Evolutionary conservation across 2,888 invertebrate genomes (phyloP), one percentile per base, ranked within the genome.

Genomic region (Ischnura elegans): DNA sequence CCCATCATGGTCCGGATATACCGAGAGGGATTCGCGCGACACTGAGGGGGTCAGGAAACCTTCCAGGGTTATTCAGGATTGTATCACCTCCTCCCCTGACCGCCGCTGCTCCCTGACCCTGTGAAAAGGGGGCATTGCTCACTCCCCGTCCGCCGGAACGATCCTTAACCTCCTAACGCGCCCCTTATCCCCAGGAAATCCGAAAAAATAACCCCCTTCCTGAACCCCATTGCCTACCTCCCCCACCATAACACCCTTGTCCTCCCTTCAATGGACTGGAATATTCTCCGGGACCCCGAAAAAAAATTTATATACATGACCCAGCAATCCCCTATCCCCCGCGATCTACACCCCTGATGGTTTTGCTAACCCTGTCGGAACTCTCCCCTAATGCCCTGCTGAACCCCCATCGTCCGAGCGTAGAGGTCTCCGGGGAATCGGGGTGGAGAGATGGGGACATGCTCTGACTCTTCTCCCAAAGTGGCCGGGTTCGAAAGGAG

Each of bases 61-160:
- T 76, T 36, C 76, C n/a, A 47, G n/a, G n/a, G 76, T 76, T 76
- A 76, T 76, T 76, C 76, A 76, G 76, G 36, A 16, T 36, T 76
- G 36, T 76, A 36, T 76, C 21, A 76, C 76, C 76, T 76, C 36
- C 36, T 29, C 19, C 10, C 36, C 29, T 76, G 36, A 76, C 76
- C 36, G 76, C 76, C 76, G 5, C 76, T 76, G 76, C 29, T 13
- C 76, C 10, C n/a, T 61, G 61, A 61, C 61, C 61, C 61, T 25
- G 61, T 3, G 61, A 61, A 61, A 61, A n/a, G 61, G 61, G 51
- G 13, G 51, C 51, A 19, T 51, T 51, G 51, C 61, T n/a, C 61
- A n/a, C 61, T 61, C 21, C 61, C n/a, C 51, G 16, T 19, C 51
- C 3, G 51, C 51, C 51, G 51, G 51, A n/a, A 6, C 61, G 61